Evolutionary conservation across 2,888 invertebrate species (phyloP), one percentile per base, ranked within the genome.

Genomic region (Ochropacha duplaris): DNA sequence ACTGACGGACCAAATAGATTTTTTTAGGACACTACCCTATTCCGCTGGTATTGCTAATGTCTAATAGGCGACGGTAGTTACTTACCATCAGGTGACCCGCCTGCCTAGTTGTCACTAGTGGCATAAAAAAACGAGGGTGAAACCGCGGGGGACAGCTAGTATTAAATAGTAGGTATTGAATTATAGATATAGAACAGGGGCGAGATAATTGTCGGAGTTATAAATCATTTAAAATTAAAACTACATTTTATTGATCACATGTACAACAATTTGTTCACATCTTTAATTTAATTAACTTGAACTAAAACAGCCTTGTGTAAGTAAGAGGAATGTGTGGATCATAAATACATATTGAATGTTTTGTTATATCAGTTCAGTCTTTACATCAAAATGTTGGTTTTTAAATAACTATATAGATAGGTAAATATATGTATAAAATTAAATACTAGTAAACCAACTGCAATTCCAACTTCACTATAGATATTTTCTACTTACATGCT

Each of bases 201-300:
- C n/a, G n/a, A n/a, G n/a, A n/a, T n/a, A n/a, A n/a, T n/a, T n/a
- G n/a, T n/a, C n/a, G n/a, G n/a, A n/a, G 24, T 31, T 4, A 31
- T 39, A 12, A 34, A 2, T 24, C 22, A 1, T 49, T 54, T 16
- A 11, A 14, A 68, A 65, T 67, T 66, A 68, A 72, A 78, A 79
- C 75, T 76, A 76, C 67, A 68, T 73, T 68, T 76, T 78, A 81
- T 80, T 88, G 76, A 88, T 88, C 83, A 86, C 83, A 81, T 83
- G 31, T 31, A 86, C 82, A 87, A 81, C 82, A 81, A 84, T 88
- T 90, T 90, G 90, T 88, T 91, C 87, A 86, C 81, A 81, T 83
- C 69, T 78, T 79, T 75, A 67, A 65, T 74, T 78, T 65, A 71
- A 71, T 76, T 78, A 81, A 83, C 66, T 78, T 76, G 74, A 86